Conservation (phyloP, 2,113 vertebrate species). For the Eudyptes chrysolophus region DNA sequence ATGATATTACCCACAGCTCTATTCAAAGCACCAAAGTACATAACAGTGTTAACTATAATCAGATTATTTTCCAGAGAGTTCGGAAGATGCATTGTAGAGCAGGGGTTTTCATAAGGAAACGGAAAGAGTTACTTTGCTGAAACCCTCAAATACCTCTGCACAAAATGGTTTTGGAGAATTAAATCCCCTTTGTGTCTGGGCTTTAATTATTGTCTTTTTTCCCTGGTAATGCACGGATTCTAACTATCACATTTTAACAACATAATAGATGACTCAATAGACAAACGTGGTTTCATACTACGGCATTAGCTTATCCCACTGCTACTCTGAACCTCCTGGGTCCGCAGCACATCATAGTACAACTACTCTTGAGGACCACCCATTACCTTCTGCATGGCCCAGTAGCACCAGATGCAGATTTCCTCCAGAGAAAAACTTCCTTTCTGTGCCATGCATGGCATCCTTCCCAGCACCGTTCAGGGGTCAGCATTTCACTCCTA, state of each 20-base stretch:
- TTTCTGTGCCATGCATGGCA: accelerated
- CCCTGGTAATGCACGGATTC: not conserved
- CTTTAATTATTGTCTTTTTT: slow-evolving; percentile 16
- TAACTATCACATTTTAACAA: not conserved
- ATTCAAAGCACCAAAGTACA: slow-evolving; percentile 29
- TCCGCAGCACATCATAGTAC: not conserved
- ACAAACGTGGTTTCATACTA: not conserved
- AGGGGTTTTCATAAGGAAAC: not conserved
- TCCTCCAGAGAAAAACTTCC: not conserved
- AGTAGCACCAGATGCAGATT: not conserved
- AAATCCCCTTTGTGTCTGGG: not conserved
- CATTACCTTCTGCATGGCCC: not conserved
- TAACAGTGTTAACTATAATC: slow-evolving; percentile 39
- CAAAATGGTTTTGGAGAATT: slow-evolving; percentile 12
- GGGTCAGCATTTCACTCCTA: not conserved
- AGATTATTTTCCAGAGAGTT: slow-evolving; percentile 45
- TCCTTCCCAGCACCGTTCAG: not conserved
- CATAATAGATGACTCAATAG: not conserved
- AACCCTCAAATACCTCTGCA: not conserved
- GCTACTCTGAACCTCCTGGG: not conserved
- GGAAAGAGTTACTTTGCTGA: slow-evolving; percentile 10
- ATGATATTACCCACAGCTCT: slow-evolving; percentile 12
- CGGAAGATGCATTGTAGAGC: not conserved
- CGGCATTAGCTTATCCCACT: not conserved
- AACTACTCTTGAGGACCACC: not conserved